Conservation (phyloP, 2,888 invertebrate species). For the Hololepta plana region DNA sequence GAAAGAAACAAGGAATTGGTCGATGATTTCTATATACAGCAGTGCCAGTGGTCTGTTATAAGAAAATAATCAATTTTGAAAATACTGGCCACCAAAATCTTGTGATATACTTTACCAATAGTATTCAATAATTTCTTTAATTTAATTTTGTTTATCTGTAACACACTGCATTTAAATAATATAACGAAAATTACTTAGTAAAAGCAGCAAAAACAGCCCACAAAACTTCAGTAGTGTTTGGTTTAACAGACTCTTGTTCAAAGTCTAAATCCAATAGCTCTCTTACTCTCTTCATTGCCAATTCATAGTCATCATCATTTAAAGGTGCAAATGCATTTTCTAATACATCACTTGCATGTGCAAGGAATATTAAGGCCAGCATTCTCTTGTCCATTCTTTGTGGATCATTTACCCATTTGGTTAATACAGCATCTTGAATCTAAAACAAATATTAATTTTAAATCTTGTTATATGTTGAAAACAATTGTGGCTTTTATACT, state of each 20-base stretch:
- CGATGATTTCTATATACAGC: no score
- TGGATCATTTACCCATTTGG: slow-evolving; percentile 93
- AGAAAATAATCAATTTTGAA: not conserved
- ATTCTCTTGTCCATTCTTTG: slow-evolving; percentile 94
- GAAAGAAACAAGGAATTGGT: no score
- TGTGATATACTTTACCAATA: no score
- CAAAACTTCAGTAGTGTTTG: slow-evolving; percentile 81
- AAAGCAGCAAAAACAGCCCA: slow-evolving; percentile 99
- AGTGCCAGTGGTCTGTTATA: not conserved
- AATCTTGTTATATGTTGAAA: slow-evolving; percentile 1
- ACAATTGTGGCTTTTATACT: slow-evolving; percentile 28
- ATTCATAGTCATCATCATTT: slow-evolving; percentile 92
- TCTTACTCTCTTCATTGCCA: slow-evolving; percentile 94
- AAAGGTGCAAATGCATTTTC: slow-evolving; percentile 99
- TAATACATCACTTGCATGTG: slow-evolving; percentile 95
- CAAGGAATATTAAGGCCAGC: slow-evolving; percentile 82
- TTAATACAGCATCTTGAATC: slow-evolving; percentile 94
- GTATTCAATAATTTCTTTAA: slow-evolving; percentile 1
- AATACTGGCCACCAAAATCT: not conserved
- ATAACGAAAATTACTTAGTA: slow-evolving; percentile 88
- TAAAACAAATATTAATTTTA: slow-evolving; percentile 19
- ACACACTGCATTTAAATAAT: slow-evolving; percentile 4
- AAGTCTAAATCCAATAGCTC: slow-evolving; percentile 92
- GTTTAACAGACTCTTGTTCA: slow-evolving; percentile 86
- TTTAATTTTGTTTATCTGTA: slow-evolving; percentile 1